Conservation (phyloP, 2,797 vertebrate genomes). For the Clarias laeviceps region DNA sequence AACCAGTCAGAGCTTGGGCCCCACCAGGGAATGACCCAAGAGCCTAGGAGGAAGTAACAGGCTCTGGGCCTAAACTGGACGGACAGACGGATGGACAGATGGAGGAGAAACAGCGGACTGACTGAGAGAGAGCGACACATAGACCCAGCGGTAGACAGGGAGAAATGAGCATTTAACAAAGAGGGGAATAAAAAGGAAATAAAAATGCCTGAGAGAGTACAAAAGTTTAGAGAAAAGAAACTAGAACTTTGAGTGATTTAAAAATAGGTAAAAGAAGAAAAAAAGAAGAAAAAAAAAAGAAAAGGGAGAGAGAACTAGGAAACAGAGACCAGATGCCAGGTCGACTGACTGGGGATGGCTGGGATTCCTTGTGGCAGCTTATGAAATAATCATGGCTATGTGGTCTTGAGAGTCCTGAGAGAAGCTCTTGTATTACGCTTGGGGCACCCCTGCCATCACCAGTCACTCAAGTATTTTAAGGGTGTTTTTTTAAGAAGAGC, state of each 20-base stretch:
- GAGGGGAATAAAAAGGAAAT: conserved; percentile 55
- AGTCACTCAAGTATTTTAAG: conserved; percentile 77
- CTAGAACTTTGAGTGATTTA: conserved; percentile 66
- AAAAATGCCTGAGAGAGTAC: conserved; percentile 59
- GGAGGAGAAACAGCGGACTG: conserved; percentile 62
- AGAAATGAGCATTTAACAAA: conserved; percentile 56
- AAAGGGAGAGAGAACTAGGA: conserved; percentile 61
- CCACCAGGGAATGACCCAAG: conserved; percentile 70
- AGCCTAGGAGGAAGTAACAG: conserved; percentile 75
- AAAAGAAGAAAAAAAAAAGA: conserved; percentile 50
- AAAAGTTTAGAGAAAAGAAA: conserved; percentile 57
- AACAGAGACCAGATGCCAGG: conserved; percentile 80
- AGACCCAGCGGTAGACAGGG: conserved; percentile 76
- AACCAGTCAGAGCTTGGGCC: conserved; percentile 74
- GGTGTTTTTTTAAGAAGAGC: conserved; percentile 76
- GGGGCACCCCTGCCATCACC: conserved; percentile 70
- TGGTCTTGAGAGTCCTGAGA: conserved; percentile 29
- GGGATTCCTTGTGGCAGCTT: conserved; percentile 57
- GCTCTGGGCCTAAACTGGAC: conserved; percentile 52
- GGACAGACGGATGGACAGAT: conserved; percentile 64
- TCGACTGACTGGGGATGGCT: conserved; percentile 78
- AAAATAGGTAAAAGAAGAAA: conserved; percentile 50
- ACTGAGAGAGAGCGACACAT: conserved; percentile 72
- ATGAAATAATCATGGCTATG: conserved; percentile 16
- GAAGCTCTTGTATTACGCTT: conserved; percentile 31